Percentiles rank a stretch among this genome's conserved stretches.
phyloP scores from a whole-genome alignment of 2,113 vertebrate species.

The Glareola pratincola region DNA sequence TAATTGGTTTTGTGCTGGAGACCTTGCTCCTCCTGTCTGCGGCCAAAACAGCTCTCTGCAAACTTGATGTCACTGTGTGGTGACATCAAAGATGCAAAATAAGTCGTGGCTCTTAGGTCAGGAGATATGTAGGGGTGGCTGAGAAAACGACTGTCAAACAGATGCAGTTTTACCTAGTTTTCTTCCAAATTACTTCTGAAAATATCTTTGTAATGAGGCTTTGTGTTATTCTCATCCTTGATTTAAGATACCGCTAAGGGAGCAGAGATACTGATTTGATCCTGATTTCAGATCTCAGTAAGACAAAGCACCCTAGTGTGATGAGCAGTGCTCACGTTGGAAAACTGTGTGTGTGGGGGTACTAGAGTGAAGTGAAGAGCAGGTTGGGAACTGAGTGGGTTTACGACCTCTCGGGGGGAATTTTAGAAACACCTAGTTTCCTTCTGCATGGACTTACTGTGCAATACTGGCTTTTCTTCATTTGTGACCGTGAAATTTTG shows the following conservation, averaged over 20 bases:
- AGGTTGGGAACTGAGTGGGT: neutral
- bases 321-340: neutral
- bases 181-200: neutral
- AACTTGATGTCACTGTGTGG: neutral
- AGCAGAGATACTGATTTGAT: neutral
- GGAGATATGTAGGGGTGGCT: neutral
- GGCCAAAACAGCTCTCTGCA: neutral
- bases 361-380: neutral
- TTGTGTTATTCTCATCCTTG: neutral
- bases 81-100: neutral
- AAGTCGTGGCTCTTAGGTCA: neutral
- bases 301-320: neutral
- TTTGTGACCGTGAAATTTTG: neutral
- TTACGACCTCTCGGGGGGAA: neutral
- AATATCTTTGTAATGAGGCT: neutral
- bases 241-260: neutral
- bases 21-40: neutral
- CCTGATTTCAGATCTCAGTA: neutral
- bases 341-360: neutral
- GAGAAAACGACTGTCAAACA: neutral
- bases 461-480: neutral
- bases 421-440: neutral
- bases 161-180: neutral
- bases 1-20: neutral
- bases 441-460: neutral